These are phyloP conservation scores for Microcebus lehilahytsara DNA, from an alignment of 2,113 vertebrate genomes.

Conservation along the genomic window DNA sequence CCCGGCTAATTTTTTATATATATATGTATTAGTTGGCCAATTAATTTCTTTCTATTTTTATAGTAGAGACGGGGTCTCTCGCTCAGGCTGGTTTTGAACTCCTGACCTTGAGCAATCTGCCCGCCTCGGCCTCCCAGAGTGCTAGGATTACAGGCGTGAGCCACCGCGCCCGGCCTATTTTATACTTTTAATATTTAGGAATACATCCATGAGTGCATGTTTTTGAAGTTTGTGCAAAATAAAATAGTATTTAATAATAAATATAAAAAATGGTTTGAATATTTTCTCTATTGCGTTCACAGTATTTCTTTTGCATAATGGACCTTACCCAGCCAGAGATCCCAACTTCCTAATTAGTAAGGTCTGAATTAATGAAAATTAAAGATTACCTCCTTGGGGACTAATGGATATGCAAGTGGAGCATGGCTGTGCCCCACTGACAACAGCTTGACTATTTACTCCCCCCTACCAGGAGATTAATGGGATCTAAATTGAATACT, in stretches of 20 bases:
- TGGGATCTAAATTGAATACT: background rate
- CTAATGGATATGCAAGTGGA: background rate
- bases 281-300: background rate
- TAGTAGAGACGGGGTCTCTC: too few species aligned
- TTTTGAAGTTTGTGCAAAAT: background rate
- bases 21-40: too few species aligned
- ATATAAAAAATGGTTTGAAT: background rate
- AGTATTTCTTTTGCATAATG: background rate
- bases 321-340: background rate
- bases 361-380: background rate
- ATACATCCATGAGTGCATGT: background rate
- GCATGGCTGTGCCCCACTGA: too few species aligned
- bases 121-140: too few species aligned
- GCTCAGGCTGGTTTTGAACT: too few species aligned
- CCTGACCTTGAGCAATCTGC: too few species aligned
- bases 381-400: background rate
- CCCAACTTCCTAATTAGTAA: background rate
- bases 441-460: background rate
- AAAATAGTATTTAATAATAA: background rate
- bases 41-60: too few species aligned
- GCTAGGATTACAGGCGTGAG: too few species aligned
- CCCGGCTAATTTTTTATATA: too few species aligned
- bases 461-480: background rate
- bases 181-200: background rate
- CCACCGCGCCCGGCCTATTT: too few species aligned